phyloP scores from a whole-genome alignment of 2,888 invertebrate genomes.

The Amphipoea lucens region DNA sequence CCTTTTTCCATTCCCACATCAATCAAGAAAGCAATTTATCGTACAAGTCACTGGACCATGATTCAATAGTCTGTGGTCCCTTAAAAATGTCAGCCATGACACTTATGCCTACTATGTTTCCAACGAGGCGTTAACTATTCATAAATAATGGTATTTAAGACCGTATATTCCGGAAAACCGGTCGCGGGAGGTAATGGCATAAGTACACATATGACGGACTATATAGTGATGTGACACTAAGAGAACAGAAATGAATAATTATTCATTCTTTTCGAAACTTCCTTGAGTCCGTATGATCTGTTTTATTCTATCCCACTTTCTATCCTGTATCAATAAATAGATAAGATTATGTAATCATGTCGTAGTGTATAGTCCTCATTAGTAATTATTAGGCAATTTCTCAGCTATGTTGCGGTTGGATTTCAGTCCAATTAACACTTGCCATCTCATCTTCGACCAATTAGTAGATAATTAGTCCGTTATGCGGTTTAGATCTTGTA shows the following conservation, averaged over 20 bases:
- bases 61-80: slow-evolving; percentile 33
- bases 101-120: slow-evolving; percentile 25
- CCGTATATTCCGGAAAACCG: slow-evolving; percentile 48
- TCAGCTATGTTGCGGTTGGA: background rate
- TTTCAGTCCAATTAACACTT: slow-evolving; percentile 17
- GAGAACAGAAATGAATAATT: slow-evolving; percentile 10
- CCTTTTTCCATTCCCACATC: slow-evolving; percentile 51
- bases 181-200: slow-evolving; percentile 38
- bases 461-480: slow-evolving; percentile 18
- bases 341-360: background rate
- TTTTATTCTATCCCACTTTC: background rate
- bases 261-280: background rate
- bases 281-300: background rate
- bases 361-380: background rate
- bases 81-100: slow-evolving; percentile 47
- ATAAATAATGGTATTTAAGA: slow-evolving; percentile 60
- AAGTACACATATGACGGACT: slow-evolving; percentile 27
- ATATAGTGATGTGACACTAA: slow-evolving; percentile 50
- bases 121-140: slow-evolving; percentile 54
- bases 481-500: background rate
- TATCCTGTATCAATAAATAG: background rate
- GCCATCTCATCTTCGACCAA: background rate
- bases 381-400: slow-evolving; percentile 12
- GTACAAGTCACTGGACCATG: slow-evolving; percentile 24
- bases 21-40: slow-evolving; percentile 46